phyloP scores from a whole-genome alignment of 2,797 vertebrate species.

The Aulostomus chinensis region DNA sequence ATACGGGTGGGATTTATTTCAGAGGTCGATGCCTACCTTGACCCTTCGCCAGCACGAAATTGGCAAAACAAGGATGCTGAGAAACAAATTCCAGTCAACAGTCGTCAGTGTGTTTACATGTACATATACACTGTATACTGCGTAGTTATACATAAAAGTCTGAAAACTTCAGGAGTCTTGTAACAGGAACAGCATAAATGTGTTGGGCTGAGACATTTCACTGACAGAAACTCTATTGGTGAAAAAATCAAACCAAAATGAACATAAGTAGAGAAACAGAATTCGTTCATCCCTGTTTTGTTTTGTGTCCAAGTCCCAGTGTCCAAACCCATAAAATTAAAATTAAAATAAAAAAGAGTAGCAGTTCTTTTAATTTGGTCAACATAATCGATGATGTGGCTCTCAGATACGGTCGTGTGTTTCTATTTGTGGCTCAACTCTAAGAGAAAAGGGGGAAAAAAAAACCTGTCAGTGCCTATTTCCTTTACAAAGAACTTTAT shows the following conservation, averaged over 20 bases:
- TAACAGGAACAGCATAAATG: too few relatives aligned
- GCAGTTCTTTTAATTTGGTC: neutral
- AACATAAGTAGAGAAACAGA: constrained; percentile 2
- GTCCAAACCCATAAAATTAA: too few relatives aligned
- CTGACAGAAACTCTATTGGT: neutral
- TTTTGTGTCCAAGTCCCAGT: too few relatives aligned
- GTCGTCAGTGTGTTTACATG: too few relatives aligned
- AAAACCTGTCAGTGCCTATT: constrained; percentile 17
- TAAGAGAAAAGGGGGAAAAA: too few relatives aligned
- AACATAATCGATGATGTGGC: too few relatives aligned
- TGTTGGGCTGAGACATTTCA: neutral
- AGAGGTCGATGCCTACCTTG: constrained; percentile 23
- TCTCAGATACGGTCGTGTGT: too few relatives aligned
- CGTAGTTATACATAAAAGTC: too few relatives aligned
- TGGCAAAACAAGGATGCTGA: constrained; percentile 18
- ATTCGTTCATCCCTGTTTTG: too few relatives aligned
- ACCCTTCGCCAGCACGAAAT: constrained; percentile 7
- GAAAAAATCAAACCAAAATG: neutral
- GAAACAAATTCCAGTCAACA: constrained; percentile 4
- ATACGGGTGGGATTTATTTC: constrained; percentile 44
- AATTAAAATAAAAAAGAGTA: too few relatives aligned
- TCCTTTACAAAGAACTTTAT: neutral
- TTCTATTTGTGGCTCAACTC: too few relatives aligned
- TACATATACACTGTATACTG: too few relatives aligned
- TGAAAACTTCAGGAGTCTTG: constrained; percentile 11